Conservation (phyloP, 2,888 invertebrate species). For the Ophioninae sp. region DNA sequence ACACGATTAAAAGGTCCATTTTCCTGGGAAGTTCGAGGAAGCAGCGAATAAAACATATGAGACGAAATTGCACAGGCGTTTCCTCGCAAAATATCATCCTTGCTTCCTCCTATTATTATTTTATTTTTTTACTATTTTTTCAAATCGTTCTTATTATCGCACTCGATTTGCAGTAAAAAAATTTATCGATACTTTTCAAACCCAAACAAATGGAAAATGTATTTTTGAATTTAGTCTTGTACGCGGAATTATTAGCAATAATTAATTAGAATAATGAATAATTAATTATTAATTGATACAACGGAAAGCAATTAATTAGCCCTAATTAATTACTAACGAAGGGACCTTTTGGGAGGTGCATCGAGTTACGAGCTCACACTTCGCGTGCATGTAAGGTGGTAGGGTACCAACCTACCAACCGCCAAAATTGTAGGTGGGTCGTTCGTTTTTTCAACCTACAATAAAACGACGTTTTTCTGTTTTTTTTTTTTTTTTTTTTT, state of each 20-base stretch:
- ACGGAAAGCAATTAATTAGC: too few species aligned
- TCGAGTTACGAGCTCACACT: too few species aligned
- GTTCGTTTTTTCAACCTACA: too few species aligned
- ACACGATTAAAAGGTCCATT: conserved; percentile 53
- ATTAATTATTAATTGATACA: too few species aligned
- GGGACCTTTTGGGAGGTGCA: too few species aligned
- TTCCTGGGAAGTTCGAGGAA: conserved; percentile 25
- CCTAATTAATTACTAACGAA: too few species aligned
- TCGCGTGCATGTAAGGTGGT: too few species aligned
- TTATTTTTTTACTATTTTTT: background rate
- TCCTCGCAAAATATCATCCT: background rate
- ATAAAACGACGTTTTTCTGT: too few species aligned
- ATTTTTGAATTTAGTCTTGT: background rate
- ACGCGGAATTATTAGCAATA: background rate
- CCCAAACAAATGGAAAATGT: background rate
- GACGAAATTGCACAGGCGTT: conserved; percentile 3
- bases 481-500: too few species aligned
- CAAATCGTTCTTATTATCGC: background rate
- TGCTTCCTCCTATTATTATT: background rate
- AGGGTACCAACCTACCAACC: too few species aligned
- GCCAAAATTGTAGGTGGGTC: too few species aligned
- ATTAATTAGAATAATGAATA: too few species aligned
- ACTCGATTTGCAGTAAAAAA: background rate
- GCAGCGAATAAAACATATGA: conserved; percentile 22
- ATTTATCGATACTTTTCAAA: background rate